phyloP scores from a whole-genome alignment of 2,113 vertebrate species.

The Bos indicus region DNA sequence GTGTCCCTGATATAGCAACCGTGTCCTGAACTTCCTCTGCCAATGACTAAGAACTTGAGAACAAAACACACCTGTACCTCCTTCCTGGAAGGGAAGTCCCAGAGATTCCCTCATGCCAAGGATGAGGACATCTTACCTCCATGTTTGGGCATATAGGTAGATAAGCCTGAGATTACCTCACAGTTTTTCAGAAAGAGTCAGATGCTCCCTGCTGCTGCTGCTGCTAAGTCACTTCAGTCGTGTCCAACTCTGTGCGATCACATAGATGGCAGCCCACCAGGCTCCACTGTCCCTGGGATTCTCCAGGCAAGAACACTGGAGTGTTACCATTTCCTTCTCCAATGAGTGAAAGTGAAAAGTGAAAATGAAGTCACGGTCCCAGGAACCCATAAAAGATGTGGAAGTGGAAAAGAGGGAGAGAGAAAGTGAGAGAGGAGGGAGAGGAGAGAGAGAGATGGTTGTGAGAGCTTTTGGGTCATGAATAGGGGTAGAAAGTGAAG shows the following conservation, averaged over 20 bases:
- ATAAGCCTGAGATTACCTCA: not conserved
- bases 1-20: not conserved
- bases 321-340: too few species aligned
- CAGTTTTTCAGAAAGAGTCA: not conserved
- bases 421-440: not conserved
- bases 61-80: not conserved
- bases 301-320: too few species aligned
- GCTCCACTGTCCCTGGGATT: too few species aligned
- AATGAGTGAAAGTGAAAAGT: too few species aligned
- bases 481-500: not conserved
- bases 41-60: not conserved
- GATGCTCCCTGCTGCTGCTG: not conserved
- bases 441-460: not conserved
- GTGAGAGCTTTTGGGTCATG: not conserved
- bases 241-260: too few species aligned
- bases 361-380: too few species aligned
- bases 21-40: not conserved
- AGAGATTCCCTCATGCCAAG: not conserved
- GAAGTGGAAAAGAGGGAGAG: not conserved
- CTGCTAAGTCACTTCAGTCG: too few species aligned
- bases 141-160: not conserved
- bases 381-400: not conserved
- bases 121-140: not conserved
- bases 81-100: not conserved
- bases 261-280: too few species aligned